Percentiles rank a stretch among this genome's conserved stretches.
Conservation (phyloP, 2,888 invertebrate genomes). For the Tetanocera ferruginea region DNA sequence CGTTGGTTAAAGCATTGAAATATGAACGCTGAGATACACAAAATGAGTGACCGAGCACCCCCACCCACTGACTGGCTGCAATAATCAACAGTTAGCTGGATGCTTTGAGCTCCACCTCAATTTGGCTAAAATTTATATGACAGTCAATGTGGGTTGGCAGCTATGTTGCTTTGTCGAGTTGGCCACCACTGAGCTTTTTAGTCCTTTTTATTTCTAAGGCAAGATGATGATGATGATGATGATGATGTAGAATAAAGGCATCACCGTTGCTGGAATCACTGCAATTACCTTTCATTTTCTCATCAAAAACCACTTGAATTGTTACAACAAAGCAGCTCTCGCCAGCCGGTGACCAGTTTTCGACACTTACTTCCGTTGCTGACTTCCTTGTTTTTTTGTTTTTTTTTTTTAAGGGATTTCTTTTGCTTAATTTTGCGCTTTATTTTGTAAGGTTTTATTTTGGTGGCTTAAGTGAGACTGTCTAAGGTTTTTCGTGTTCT, state of each 20-base stretch:
- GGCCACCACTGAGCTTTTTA: background rate
- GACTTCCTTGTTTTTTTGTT: conserved; percentile 6
- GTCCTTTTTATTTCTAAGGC: background rate
- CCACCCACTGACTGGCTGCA: background rate
- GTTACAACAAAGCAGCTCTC: conserved; percentile 12
- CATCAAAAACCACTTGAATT: conserved; percentile 67
- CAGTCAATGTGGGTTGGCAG: background rate
- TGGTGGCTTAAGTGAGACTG: background rate
- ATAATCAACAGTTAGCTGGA: conserved; percentile 34
- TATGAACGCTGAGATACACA: background rate
- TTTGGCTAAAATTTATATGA: conserved; percentile 28
- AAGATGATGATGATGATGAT: background rate
- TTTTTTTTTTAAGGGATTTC: background rate
- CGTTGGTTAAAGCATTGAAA: background rate
- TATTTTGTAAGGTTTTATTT: background rate
- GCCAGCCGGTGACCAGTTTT: conserved; percentile 31
- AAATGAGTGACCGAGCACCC: background rate
- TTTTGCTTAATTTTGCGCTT: conserved; percentile 6
- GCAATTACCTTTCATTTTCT: conserved; percentile 68
- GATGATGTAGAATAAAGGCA: background rate
- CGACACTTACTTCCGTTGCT: conserved; percentile 40
- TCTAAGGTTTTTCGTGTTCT: background rate
- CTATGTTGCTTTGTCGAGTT: background rate
- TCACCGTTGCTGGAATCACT: conserved; percentile 50
- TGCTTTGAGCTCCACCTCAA: conserved; percentile 23